Evolutionary conservation across 2,888 invertebrate genomes (phyloP).

Genomic region (Bursaphelenchus okinawaensis): DNA sequence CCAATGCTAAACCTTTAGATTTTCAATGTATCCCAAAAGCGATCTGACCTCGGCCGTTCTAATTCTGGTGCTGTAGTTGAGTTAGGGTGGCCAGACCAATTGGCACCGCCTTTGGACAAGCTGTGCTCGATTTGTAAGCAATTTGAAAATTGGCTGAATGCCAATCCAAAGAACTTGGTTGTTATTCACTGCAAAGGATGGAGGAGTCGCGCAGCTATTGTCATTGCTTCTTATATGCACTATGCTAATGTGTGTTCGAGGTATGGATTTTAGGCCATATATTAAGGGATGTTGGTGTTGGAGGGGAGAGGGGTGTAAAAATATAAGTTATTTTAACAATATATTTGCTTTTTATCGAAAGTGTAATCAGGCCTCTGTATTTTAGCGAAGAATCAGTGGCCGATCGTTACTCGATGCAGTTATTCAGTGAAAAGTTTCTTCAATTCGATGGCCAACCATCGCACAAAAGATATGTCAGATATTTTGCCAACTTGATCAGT

Average conservation of each 20-base stretch:
- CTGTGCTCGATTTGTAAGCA: conserved; percentile 86
- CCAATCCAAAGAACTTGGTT: conserved; percentile 76
- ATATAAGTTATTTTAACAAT: too few species aligned
- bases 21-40: conserved; percentile 75
- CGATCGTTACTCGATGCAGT: conserved; percentile 85
- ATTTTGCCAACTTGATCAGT: conserved; percentile 81
- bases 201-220: conserved; percentile 76
- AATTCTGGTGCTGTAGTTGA: conserved; percentile 68
- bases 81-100: conserved; percentile 76
- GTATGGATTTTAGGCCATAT: conserved; percentile 30
- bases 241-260: conserved; percentile 83
- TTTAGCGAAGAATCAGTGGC: conserved; percentile 67
- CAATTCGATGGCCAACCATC: conserved; percentile 71
- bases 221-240: conserved; percentile 86
- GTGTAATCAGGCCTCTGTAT: background rate
- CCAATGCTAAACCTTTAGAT: too few species aligned
- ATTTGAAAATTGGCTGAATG: conserved; percentile 83
- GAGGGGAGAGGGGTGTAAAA: too few species aligned
- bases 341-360: too few species aligned
- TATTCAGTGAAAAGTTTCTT: conserved; percentile 78
- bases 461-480: conserved; percentile 80
- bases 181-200: conserved; percentile 77
- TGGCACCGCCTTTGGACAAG: conserved; percentile 81
- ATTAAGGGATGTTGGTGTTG: background rate
- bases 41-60: conserved; percentile 67